Evolutionary conservation across 64 coral and sea anemone genomes (phyloP), one percentile per base, ranked within the genome.

Genomic region (Montipora efflorescens): DNA sequence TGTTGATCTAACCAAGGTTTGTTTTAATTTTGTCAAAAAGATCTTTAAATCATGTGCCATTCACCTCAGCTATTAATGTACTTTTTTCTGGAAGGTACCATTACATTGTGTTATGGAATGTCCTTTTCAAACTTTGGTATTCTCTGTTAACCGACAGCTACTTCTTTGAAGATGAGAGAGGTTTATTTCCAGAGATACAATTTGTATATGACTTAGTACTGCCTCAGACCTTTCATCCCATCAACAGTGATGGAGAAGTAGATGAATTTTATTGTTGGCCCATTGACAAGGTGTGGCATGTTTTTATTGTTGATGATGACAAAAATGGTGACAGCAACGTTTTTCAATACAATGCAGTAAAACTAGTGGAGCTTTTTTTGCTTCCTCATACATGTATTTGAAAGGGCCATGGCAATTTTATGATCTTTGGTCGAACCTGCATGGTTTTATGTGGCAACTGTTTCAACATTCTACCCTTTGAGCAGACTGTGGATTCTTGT

Each of bases 221-320:
- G 10, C 94, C 97, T 4, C 50, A 78, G 55, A 89, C 94, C 79
- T 99, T 99, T 83, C 80, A 94, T 86, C 97, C 97, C 25, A 48
- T 28, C 19, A 87, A 80, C 23, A 94, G 71, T 78, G 97, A 99
- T 92, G 94, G 97, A 52, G 97, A 99, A 99, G 97, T 99, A n/a
- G 80, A 88, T 44, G 92, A 99, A 20, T 99, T 99, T 75, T 99
- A 92, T 68, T 96, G 95, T 74, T 99, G 97, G 97, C 74, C 92
- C 4, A 92, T 99, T 53, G 95, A 92, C 22, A 95, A 96, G 94
- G 97, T 99, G 25, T 12, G n/a, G 11, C 53, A 57, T 57, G 11
- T 8, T 28, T 7, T 23, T 14, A 19, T 11, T 15, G 16, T 8
- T 11, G 61, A 64, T 64, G 61, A 11, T 64, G 61, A 64, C 13